Evolutionary conservation across 2,113 vertebrate species (phyloP), one percentile per base, ranked within the genome.

Genomic region (Gobio gobio): DNA sequence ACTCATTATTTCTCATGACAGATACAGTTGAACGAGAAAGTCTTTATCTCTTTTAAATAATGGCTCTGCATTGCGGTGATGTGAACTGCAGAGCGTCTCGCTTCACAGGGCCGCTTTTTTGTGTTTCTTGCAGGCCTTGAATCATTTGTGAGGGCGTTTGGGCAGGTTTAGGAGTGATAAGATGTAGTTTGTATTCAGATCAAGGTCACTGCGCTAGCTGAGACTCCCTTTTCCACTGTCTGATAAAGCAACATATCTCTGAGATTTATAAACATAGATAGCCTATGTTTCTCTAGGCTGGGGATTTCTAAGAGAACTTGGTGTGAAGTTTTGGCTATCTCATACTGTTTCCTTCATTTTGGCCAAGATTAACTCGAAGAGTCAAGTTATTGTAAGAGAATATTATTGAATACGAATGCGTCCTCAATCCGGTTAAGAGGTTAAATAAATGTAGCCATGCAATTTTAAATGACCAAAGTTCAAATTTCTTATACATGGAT

Each of bases 1-100:
- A 63, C 58, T 84, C 70, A n/a, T 75, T 78, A n/a, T 33, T 87
- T 40, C 63, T 83, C 51, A 73, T 63, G 83, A 87, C 78, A 85
- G 76, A 43, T 73, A 78, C 81, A 54, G 73, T 82, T 85, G 66
- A 85, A 82, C 36, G 81, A 85, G 64, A 80, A 51, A 70, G 73
- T 73, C 51, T 82, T 74, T 70, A 40, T 66, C 49, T 85, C 51
- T 77, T 87, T 58, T 76, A 70, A 83, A 64, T 81, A 88, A 66
- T 81, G 26, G 43, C 45, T 81, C 61, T 81, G 78, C 61, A 81
- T 51, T 68, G 78, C 61, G 10, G 78, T 0, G 59, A 81, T 68
- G 78, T 79, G 78, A 79, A 79, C 40, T 64, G 40, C 22, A 40
- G 24, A 79, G 43, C 5, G 45, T 20, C 10, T 81, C 40, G 9